Evolutionary conservation across 64 coral and sea anemone species (phyloP).

Genomic region (Stichodactyla mertensii): DNA sequence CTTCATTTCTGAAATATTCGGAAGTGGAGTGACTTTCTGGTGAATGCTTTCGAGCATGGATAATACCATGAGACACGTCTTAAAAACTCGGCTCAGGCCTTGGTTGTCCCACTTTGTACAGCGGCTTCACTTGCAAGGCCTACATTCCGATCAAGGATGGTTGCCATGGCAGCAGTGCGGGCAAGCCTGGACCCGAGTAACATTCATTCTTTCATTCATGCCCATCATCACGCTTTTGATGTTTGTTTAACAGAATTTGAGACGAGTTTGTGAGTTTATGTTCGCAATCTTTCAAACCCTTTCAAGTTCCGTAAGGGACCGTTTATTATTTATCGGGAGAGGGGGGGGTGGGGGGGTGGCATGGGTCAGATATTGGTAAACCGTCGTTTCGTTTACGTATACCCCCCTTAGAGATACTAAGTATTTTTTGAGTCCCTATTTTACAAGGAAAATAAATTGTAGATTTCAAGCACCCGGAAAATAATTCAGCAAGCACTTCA

Average conservation of each 20-base stretch:
- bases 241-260: not conserved
- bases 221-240: not conserved
- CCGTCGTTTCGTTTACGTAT: no score
- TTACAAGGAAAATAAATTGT: no score
- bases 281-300: not conserved
- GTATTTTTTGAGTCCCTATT: no score
- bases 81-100: not conserved
- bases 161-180: not conserved
- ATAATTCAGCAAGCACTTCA: no score
- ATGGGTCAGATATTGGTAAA: no score
- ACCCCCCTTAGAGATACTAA: no score
- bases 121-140: not conserved
- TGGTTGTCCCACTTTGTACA: not conserved
- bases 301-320: not conserved
- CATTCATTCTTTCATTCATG: not conserved
- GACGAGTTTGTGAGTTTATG: not conserved
- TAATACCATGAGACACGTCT: not conserved
- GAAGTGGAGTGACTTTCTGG: not conserved
- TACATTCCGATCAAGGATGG: not conserved
- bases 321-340: no score
- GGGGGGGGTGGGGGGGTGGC: no score
- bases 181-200: not conserved
- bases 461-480: no score
- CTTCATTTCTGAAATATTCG: conserved; percentile 1
- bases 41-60: not conserved